Evolutionary conservation across 2,113 vertebrate species (phyloP), one percentile per base, ranked within the genome.

Genomic region (Larimichthys polyactis): DNA sequence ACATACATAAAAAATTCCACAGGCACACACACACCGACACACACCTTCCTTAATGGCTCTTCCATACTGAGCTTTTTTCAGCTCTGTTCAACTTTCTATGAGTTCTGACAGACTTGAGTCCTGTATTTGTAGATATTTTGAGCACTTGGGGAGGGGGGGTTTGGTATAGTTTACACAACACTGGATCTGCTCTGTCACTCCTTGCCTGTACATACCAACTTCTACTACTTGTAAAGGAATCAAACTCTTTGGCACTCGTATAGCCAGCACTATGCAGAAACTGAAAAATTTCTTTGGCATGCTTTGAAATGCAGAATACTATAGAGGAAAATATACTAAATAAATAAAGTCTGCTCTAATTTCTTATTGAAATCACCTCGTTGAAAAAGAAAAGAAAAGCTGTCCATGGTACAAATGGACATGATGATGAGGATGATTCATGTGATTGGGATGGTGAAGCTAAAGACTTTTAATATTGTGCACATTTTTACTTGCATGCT

Each of bases 261-360:
- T 95, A 95, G 94, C 93, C 93, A 90, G 94, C 94, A 95, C 95
- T 96, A 96, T 96, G 94, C 95, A 96, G 94, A 94, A 91, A 94
- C 90, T 80, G 71, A 91, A 72, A 80, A 66, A 48, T 91, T 90
- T 94, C 81, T 93, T 93, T 94, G 93, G 96, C 95, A 96, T 96
- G 96, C 95, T 95, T 94, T 94, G 93, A 96, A 94, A 96, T 96
- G 95, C 95, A 94, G 89, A 95, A 92, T 71, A 94, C 87, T 94
- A 92, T 96, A 96, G 93, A 94, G 79, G 81, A 94, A 90, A 92
- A 87, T 79, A 87, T 89, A 88, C 76, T 76, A 78, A 85, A 78
- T 78, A 63, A 86, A 88, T 79, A 84, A 90, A 91, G 91, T 94
- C 87, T 92, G 89, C 92, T 90, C 83, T 91, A 86, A 89, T 93